phyloP scores from a whole-genome alignment of 2,888 invertebrate species.

The Heliconius hortense region DNA sequence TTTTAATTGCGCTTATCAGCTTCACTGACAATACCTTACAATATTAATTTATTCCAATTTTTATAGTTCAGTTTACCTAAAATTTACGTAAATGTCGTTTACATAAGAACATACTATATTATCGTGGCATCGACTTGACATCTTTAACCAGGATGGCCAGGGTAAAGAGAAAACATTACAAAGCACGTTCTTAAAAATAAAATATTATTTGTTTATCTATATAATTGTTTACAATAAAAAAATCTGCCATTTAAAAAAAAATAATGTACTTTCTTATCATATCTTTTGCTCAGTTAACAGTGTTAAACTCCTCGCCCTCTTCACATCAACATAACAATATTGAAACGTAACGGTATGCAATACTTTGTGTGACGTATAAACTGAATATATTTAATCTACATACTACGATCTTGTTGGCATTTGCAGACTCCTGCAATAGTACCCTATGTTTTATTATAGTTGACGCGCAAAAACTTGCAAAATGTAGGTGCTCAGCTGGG shows the following conservation, averaged over 20 bases:
- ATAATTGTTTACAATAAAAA: no score
- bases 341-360: neutral
- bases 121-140: neutral
- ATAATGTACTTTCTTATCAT: neutral
- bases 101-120: neutral
- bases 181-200: no score
- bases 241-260: no score
- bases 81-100: neutral
- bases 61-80: neutral
- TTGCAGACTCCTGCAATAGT: neutral
- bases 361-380: neutral
- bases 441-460: neutral
- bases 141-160: neutral
- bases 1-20: no score
- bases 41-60: neutral
- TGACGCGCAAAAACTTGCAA: neutral
- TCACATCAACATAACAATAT: neutral
- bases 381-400: neutral
- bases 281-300: neutral
- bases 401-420: neutral
- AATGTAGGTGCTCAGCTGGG: neutral
- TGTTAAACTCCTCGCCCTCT: neutral
- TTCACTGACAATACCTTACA: no score
- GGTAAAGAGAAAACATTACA: neutral
- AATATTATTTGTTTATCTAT: no score